Percentiles rank a stretch among this genome's conserved stretches.
These are phyloP conservation scores for Chrysaora quinquecirrha DNA, from an alignment of 30 jellyfish, hydroid and myxozoan species.

Conservation along the genomic window DNA sequence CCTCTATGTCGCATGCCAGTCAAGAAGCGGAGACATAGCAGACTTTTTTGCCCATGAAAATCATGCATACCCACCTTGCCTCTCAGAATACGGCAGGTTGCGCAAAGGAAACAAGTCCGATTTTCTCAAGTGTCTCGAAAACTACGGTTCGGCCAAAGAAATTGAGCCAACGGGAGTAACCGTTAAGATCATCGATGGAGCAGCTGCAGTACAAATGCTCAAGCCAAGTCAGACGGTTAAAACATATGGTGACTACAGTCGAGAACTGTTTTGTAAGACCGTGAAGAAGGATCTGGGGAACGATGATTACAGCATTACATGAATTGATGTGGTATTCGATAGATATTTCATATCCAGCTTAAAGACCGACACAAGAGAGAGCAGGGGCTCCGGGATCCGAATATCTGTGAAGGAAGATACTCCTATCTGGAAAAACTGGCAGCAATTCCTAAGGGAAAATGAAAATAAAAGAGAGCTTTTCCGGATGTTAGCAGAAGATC, in stretches of 20 bases:
- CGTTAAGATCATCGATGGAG: background rate
- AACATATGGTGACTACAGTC: background rate
- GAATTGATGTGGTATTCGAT: too few relatives aligned
- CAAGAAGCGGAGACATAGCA: background rate
- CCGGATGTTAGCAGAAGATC: background rate
- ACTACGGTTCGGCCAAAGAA: background rate
- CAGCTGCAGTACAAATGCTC: background rate
- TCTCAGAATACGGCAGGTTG: constrained; percentile 8
- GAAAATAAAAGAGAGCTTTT: background rate
- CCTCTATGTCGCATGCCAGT: background rate
- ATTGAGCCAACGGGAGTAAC: background rate
- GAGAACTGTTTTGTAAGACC: background rate
- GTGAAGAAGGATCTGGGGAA: too few relatives aligned
- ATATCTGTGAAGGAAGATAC: background rate
- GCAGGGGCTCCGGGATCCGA: background rate
- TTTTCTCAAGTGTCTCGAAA: constrained; percentile 14
- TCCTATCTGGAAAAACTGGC: background rate
- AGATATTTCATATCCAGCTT: background rate
- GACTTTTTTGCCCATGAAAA: background rate
- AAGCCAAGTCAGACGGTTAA: background rate
- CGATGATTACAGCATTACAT: too few relatives aligned
- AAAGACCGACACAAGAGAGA: background rate
- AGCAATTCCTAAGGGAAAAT: background rate
- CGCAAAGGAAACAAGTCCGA: constrained; percentile 21
- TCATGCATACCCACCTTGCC: background rate